Base-by-base conservation (phyloP, 53 echinoderm and acorn worm genomes). In the Apostichopus leukothele region DNA sequence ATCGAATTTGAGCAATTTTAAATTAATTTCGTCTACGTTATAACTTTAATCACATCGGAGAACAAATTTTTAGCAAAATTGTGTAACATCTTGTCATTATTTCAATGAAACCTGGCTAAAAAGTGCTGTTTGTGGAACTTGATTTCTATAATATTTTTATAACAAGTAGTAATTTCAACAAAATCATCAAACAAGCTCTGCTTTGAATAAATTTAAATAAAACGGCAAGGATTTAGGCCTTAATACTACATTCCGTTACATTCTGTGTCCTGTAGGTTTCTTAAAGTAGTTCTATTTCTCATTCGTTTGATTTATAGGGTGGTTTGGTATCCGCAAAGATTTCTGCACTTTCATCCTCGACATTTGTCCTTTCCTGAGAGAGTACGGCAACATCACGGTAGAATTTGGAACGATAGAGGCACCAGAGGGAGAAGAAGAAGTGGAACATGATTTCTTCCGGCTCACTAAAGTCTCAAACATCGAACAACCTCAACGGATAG, bases 321-420 rank as follows among this genome's bases (percentile, higher is more conserved):
- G 95, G 95, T 97, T 95, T 93, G 98, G 98, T 9, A 97, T 97
- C 89, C 91, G 98, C n/a, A 97, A 95, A 74, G 98, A 97, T 79
- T 97, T 97, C 92, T 97, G 98, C 92, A 90, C 95, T 1, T 97
- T 97, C 51, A 87, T 97, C 19, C 81, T 91, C 9, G 91, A 88
- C 27, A 71, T 88, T 23, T 91, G 91, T 50, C 95, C 95, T 14
- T 95, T 93, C 86, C 91, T 97, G 39, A 91, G 91, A 73, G 98
- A 97, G 75, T 97, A 97, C 71, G 98, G 98, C 26, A 97, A 97
- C 87, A 95, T 97, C 75, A 91, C 94, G 20, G 93, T 94, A 50
- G 89, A 91, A 52, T 53, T 95, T 27, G 86, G 86, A 8, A 88
- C 84, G 1, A 73, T 91, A 51, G 88, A 77, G 7, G 90, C 79